These are phyloP conservation scores for Lepidocyrtoides sp. DNA, from an alignment of 2,888 invertebrate genomes.

Conservation along the genomic window DNA sequence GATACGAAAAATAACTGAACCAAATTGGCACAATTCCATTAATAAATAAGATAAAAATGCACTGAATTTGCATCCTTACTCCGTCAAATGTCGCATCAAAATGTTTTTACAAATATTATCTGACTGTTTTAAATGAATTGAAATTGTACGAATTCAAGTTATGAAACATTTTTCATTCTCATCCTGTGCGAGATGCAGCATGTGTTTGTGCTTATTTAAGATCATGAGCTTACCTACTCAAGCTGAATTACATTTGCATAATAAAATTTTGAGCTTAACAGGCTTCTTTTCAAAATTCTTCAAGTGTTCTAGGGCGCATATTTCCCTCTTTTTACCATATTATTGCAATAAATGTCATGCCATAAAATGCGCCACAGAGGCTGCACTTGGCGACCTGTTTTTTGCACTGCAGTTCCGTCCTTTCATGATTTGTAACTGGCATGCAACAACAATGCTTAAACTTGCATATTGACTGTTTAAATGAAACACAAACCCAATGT, in stretches of 20 bases:
- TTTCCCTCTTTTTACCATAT: neutral
- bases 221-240: neutral
- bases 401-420: slow-evolving; percentile 67
- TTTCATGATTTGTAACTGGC: slow-evolving; percentile 43
- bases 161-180: neutral
- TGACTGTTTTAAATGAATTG: no score
- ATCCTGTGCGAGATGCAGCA: neutral
- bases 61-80: neutral
- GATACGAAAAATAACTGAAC: slow-evolving; percentile 16
- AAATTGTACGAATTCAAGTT: neutral
- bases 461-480: slow-evolving; percentile 2
- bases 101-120: neutral
- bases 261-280: slow-evolving; percentile 27
- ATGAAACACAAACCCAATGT: neutral
- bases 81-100: neutral
- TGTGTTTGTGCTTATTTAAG: neutral
- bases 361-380: neutral
- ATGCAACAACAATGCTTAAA: slow-evolving; percentile 32
- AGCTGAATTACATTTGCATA: slow-evolving; percentile 62
- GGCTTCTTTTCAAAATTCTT: neutral
- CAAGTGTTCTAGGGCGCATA: neutral
- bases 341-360: neutral
- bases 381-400: slow-evolving; percentile 63
- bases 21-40: slow-evolving; percentile 63
- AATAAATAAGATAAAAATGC: slow-evolving; percentile 7